Conservation (phyloP, 2,113 vertebrate species). For the Hemiprocne comata region DNA sequence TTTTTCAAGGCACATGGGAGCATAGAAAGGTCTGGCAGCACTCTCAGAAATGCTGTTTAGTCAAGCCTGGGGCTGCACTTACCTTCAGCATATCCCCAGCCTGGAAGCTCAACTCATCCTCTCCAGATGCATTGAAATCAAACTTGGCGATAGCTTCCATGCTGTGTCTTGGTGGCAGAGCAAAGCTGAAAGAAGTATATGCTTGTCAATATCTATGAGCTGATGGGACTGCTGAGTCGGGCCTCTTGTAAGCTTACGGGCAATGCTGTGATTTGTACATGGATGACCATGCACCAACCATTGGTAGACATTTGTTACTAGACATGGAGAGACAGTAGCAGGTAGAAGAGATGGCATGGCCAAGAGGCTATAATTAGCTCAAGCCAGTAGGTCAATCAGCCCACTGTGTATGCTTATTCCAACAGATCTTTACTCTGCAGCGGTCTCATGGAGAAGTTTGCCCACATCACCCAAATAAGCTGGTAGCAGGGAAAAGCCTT, state of each 20-base stretch:
- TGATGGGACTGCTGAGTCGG: not conserved
- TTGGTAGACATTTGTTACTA: not conserved
- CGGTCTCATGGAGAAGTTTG: not conserved
- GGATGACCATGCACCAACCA: not conserved
- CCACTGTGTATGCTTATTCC: not conserved
- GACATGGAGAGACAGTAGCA: not conserved
- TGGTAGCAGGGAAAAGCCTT: not conserved
- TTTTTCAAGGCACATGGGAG: not conserved
- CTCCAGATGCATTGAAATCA: conserved; percentile 85
- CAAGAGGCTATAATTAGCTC: not conserved
- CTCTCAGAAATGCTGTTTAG: not conserved
- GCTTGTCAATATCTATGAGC: not conserved
- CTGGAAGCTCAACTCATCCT: conserved; percentile 92
- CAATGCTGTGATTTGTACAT: not conserved
- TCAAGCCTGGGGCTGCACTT: not conserved
- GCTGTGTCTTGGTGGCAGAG: not conserved
- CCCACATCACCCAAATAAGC: not conserved
- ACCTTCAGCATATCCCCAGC: conserved; percentile 92
- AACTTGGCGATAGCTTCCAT: conserved; percentile 94
- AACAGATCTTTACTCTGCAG: not conserved
- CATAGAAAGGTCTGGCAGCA: not conserved
- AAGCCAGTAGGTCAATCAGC: not conserved
- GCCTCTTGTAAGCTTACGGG: not conserved
- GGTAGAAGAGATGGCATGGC: not conserved
- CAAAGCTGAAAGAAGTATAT: conserved; percentile 54